phyloP scores from a whole-genome alignment of 2,113 vertebrate genomes.

The Perognathus longimembris region DNA sequence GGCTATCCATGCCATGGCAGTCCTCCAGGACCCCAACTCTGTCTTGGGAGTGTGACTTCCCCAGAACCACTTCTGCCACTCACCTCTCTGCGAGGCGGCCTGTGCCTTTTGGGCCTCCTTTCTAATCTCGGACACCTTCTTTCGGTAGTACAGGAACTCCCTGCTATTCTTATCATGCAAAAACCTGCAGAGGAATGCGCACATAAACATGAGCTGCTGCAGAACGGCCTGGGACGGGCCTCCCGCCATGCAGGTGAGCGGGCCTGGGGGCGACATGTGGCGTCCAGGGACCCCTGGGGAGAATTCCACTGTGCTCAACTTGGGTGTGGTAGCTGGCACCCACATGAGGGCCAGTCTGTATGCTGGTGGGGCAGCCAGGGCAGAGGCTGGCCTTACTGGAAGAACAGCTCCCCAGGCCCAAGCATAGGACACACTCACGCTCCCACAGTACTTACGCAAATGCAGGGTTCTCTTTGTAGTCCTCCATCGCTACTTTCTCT shows the following conservation, averaged over 20 bases:
- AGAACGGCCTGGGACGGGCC: background rate
- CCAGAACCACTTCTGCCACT: conserved; percentile 65
- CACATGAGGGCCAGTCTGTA: no score
- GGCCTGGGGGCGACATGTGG: background rate
- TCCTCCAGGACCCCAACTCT: background rate
- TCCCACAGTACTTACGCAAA: conserved; percentile 91
- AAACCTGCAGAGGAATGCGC: conserved; percentile 87
- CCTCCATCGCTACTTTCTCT: conserved; percentile 95
- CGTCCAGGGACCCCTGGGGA: background rate
- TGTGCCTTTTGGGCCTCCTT: conserved; percentile 86
- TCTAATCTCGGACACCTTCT: conserved; percentile 93
- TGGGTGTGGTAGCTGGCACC: background rate
- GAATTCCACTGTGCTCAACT: background rate
- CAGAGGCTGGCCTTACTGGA: no score
- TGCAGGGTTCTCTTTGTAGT: conserved; percentile 95
- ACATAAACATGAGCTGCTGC: background rate
- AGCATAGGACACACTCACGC: background rate
- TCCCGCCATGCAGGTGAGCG: background rate
- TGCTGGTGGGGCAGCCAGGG: no score
- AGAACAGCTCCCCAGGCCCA: background rate
- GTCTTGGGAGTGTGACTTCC: background rate
- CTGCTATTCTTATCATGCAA: conserved; percentile 95
- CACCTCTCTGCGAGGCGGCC: conserved; percentile 89
- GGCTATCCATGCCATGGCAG: no score
- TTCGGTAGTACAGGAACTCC: conserved; percentile 98